phyloP scores from a whole-genome alignment of 2,888 invertebrate species.

The Unio delphinus region DNA sequence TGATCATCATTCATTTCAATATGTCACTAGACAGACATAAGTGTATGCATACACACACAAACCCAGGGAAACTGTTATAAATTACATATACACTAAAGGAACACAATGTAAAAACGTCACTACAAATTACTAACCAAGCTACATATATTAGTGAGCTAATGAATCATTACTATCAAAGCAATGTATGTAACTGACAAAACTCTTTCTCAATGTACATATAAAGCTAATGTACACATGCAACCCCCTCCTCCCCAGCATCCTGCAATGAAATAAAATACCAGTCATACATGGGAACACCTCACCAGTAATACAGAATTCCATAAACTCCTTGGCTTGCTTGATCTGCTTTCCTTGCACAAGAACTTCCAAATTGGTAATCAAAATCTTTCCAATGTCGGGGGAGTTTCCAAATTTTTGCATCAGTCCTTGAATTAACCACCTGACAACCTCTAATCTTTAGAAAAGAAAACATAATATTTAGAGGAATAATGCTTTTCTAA shows the following conservation, averaged over 20 bases:
- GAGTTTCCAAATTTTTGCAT: slow-evolving; percentile 51
- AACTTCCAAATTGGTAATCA: slow-evolving; percentile 53
- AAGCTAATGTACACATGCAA: background rate
- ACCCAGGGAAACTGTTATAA: no score
- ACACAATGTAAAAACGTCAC: no score
- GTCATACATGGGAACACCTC: slow-evolving; percentile 4
- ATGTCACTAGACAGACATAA: no score
- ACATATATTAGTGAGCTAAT: background rate
- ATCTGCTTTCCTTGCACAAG: slow-evolving; percentile 40
- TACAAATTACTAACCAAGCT: no score
- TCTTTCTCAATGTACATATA: background rate
- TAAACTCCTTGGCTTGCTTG: slow-evolving; percentile 49
- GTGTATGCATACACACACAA: no score
- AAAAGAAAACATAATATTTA: slow-evolving; percentile 1
- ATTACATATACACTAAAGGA: no score
- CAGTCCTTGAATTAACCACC: slow-evolving; percentile 47
- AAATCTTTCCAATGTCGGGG: slow-evolving; percentile 53
- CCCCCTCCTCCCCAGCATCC: background rate
- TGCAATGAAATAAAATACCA: background rate
- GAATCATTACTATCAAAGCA: background rate
- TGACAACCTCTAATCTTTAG: slow-evolving; percentile 36
- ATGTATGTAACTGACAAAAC: background rate
- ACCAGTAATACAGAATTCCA: slow-evolving; percentile 62
- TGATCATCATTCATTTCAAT: no score
- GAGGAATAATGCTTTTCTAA: background rate